These are phyloP conservation scores for Ammodramus savannarum DNA, from an alignment of 2,113 vertebrate genomes.

Conservation along the genomic window DNA sequence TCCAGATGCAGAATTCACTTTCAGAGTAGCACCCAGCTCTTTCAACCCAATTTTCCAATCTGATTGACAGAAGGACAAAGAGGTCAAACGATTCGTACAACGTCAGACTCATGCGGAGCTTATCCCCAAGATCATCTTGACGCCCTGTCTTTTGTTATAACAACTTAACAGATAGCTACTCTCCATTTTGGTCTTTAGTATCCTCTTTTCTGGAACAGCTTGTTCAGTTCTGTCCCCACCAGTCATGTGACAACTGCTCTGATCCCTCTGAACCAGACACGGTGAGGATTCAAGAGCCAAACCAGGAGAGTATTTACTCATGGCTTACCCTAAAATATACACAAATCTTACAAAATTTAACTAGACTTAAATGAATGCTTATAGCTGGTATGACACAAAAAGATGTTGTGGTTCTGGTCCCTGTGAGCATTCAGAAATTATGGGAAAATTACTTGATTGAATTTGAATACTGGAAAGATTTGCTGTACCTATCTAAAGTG, in stretches of 20 bases:
- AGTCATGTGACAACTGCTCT: neutral
- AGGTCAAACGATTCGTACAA: neutral
- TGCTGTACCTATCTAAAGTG: neutral
- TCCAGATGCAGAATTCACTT: conserved; percentile 37
- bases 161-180: conserved; percentile 13
- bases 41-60: conserved; percentile 52
- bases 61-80: conserved; percentile 34
- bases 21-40: conserved; percentile 8
- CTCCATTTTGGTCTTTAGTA: neutral
- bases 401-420: neutral
- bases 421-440: neutral
- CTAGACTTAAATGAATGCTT: neutral
- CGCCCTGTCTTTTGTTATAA: neutral
- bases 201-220: neutral
- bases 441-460: neutral
- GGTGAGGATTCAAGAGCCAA: neutral
- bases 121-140: conserved; percentile 41
- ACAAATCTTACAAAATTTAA: neutral
- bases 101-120: neutral
- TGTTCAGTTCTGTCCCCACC: neutral
- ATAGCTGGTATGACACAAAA: neutral
- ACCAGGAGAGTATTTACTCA: neutral
- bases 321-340: neutral
- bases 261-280: neutral
- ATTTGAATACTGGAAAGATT: neutral